Percentiles rank a stretch among this genome's conserved stretches.
Conservation (phyloP, 2,888 invertebrate genomes). For the Acrocyrtus sp. region DNA sequence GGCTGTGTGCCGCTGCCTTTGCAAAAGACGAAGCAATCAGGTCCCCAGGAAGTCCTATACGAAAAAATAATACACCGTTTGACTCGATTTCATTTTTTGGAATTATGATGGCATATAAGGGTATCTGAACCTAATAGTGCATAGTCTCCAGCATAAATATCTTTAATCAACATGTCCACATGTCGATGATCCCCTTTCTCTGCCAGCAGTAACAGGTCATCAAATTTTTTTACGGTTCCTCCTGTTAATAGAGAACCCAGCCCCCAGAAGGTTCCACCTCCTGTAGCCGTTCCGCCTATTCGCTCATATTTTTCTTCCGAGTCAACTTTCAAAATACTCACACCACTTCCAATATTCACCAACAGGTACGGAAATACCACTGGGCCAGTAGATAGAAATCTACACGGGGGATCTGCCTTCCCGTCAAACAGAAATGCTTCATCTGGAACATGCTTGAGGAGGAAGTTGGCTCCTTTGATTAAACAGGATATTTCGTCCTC, state of each 20-base stretch:
- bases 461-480: constrained; percentile 76
- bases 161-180: constrained; percentile 75
- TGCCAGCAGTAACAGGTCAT: constrained; percentile 74
- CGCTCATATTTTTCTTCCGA: constrained; percentile 74
- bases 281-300: constrained; percentile 77
- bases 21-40: constrained; percentile 78
- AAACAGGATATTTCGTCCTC: constrained; percentile 74
- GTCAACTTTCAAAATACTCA: constrained; percentile 77
- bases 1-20: constrained; percentile 68
- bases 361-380: constrained; percentile 76
- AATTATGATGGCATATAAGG: no score
- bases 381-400: constrained; percentile 71
- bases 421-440: constrained; percentile 75
- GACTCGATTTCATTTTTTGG: no score
- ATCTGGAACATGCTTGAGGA: constrained; percentile 75
- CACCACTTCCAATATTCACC: constrained; percentile 78
- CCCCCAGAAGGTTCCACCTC: constrained; percentile 79
- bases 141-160: constrained; percentile 76
- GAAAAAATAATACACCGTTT: constrained; percentile 63
- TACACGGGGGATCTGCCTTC: constrained; percentile 71
- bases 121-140: constrained; percentile 51
- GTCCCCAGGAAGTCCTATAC: constrained; percentile 73
- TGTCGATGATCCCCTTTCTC: constrained; percentile 75
- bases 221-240: constrained; percentile 72
- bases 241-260: constrained; percentile 75